phyloP scores from a whole-genome alignment of 2,888 invertebrate genomes.

The Agonopterix arenella region DNA sequence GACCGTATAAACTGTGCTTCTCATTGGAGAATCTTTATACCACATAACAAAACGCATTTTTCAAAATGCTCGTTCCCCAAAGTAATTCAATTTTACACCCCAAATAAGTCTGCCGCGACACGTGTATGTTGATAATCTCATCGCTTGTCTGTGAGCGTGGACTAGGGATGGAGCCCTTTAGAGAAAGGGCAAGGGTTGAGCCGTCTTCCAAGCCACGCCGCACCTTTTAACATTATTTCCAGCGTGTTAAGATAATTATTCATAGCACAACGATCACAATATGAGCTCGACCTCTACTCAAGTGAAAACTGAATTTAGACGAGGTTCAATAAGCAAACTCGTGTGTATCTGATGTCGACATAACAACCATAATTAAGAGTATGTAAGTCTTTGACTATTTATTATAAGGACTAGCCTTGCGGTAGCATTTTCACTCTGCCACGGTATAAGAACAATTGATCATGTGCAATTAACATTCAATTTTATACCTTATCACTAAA shows the following conservation, averaged over 20 bases:
- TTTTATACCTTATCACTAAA: too few relatives aligned
- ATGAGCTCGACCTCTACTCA: slow-evolving; percentile 14
- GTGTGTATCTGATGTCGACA: slow-evolving; percentile 5
- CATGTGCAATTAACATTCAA: too few relatives aligned
- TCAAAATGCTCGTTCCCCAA: slow-evolving; percentile 41
- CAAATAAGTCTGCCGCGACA: slow-evolving; percentile 41
- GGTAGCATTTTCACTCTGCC: too few relatives aligned
- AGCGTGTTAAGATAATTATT: slow-evolving; percentile 49
- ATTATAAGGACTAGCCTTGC: too few relatives aligned
- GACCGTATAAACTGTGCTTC: too few relatives aligned
- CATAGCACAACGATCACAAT: slow-evolving; percentile 47
- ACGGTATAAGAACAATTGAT: too few relatives aligned
- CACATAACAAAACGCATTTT: slow-evolving; percentile 42
- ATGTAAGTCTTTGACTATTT: too few relatives aligned
- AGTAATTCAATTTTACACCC: slow-evolving; percentile 57
- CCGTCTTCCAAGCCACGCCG: slow-evolving; percentile 32
- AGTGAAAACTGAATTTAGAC: slow-evolving; percentile 18
- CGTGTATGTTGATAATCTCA: slow-evolving; percentile 36
- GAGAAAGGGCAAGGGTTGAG: slow-evolving; percentile 36
- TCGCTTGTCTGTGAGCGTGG: slow-evolving; percentile 23
- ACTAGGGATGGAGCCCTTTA: slow-evolving; percentile 19
- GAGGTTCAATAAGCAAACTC: slow-evolving; percentile 16
- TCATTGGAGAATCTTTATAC: slow-evolving; percentile 14
- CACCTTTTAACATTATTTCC: slow-evolving; percentile 57
- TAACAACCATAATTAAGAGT: neutral